Base-by-base conservation (phyloP, 2,888 invertebrate genomes). In the Parnassius apollo region DNA sequence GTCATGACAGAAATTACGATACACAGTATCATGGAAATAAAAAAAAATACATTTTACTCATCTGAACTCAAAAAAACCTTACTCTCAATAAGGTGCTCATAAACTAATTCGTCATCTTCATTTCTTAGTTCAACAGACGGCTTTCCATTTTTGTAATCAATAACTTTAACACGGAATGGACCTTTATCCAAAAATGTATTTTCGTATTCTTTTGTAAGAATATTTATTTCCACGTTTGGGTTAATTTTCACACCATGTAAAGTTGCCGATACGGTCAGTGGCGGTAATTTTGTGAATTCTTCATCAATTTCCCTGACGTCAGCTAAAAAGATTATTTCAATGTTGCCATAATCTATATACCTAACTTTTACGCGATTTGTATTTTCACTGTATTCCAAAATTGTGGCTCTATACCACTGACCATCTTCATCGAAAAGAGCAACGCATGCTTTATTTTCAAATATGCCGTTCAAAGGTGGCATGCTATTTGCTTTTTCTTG, bases 341-440 rank as follows among this genome's bases (percentile, higher is more conserved):
- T 81, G 72, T 96, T 96, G 1, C 96, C 96, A 74, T 93, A 96
- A 81, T 97, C 97, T 0, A 96, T 94, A 80, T 94, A 97, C 68
- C 91, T 87, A 0, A 97, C 94, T 72, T 93, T 92, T 0, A 95
- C 91, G 58, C 80, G 73, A 8, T 83, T 80, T 18, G 86, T 78
- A 0, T 73, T 71, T 46, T 85, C 76, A 67, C 92, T 87, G 57
- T 91, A 84, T 59, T 93, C 88, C 52, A 92, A 78, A 59, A 97
- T 92, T 12, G 90, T 75, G 0, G 95, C 96, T 65, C 97, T 92
- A 77, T 96, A 96, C 96, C 96, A 97, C 46, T 82, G 72, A 1
- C 88, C 85, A 75, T 96, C 95, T 59, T 92, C 93, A 0, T 87
- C 82, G 70, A 92, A 95, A 54, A 92, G 81, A 45, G 94, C 93